A percentile compares a stretch with the other conserved stretches of the same genome.
phyloP scores from a whole-genome alignment of 1,140 invertebrate genomes.

The Sarcophaga peregrina region DNA sequence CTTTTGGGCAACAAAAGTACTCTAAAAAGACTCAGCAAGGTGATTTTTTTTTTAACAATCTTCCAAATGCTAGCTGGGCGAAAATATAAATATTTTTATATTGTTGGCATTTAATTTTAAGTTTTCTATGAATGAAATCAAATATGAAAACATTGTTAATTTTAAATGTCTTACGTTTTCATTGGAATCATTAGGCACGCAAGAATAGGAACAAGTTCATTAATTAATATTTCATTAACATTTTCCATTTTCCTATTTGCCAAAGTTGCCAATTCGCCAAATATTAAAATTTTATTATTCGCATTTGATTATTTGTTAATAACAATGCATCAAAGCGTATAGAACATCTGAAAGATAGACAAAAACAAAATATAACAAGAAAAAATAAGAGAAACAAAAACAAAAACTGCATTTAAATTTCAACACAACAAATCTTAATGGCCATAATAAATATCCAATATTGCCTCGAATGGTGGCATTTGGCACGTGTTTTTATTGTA shows the following conservation, averaged over 20 bases:
- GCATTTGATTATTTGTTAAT: not conserved
- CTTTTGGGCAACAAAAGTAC: too few species aligned
- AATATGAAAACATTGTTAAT: too few species aligned
- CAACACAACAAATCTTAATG: not conserved
- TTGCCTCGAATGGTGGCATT: not conserved
- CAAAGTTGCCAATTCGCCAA: constrained; percentile 8
- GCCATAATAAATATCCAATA: not conserved
- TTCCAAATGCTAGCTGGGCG: too few species aligned
- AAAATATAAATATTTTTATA: too few species aligned
- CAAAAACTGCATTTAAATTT: not conserved
- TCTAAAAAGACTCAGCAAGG: too few species aligned
- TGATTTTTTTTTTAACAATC: too few species aligned
- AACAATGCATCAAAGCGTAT: not conserved
- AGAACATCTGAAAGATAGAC: not conserved
- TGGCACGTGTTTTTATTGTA: constrained; percentile 8
- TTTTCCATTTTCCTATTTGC: not conserved
- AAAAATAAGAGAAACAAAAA: not conserved
- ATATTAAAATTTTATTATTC: not conserved
- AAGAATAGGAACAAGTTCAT: too few species aligned
- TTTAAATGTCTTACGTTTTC: too few species aligned
- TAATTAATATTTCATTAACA: not conserved
- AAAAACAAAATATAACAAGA: not conserved
- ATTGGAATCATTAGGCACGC: too few species aligned
- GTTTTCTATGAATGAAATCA: too few species aligned
- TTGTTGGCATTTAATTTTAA: too few species aligned